Evolutionary conservation across 2,797 vertebrate genomes (phyloP).

Genomic region (Ammospiza maritima): DNA sequence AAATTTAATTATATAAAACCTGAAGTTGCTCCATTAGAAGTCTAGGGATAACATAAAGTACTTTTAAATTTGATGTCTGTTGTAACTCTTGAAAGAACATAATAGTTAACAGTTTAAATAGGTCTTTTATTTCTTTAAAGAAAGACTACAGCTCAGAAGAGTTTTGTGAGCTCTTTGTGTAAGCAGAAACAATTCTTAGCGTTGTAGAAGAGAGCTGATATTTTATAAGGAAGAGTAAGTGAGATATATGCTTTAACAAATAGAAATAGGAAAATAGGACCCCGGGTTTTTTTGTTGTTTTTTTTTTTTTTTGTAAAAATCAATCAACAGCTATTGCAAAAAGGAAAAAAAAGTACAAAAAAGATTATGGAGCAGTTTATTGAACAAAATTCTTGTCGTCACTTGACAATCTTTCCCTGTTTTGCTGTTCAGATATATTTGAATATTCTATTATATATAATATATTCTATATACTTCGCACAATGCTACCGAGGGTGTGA

Average conservation of each 20-base stretch:
- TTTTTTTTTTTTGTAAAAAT: background rate
- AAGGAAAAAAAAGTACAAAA: background rate
- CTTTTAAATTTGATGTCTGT: constrained; percentile 54
- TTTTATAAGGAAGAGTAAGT: background rate
- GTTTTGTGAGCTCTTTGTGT: background rate
- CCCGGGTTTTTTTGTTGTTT: too few relatives aligned
- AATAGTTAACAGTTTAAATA: constrained; percentile 49
- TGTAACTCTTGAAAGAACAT: constrained; percentile 53
- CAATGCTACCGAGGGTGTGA: background rate
- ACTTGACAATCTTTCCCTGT: background rate
- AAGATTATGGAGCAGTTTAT: background rate
- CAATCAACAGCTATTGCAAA: background rate
- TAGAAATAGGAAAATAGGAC: too few relatives aligned
- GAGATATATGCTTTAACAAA: background rate
- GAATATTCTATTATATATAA: background rate
- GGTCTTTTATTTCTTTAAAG: constrained; percentile 12
- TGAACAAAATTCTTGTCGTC: background rate
- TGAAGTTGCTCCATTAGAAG: constrained; percentile 26
- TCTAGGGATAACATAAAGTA: background rate
- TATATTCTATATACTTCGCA: too few relatives aligned
- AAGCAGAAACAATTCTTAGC: background rate
- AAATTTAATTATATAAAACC: constrained; percentile 41
- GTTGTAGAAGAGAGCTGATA: background rate
- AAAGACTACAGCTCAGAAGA: background rate
- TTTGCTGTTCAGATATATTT: background rate